Base-by-base conservation (phyloP, 1,140 invertebrate genomes). In the Argopecten irradians region DNA sequence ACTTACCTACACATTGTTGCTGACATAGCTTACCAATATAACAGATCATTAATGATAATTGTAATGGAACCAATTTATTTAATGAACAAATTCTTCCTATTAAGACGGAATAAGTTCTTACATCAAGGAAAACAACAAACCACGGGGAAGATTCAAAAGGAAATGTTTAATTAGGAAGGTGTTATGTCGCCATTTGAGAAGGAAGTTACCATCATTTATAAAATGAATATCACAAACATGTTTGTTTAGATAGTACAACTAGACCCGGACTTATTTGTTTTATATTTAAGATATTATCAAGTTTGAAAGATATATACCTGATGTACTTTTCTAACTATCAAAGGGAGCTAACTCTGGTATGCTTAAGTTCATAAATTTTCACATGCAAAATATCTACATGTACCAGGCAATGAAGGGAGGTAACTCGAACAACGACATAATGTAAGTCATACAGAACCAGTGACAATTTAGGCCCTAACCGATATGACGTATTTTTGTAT, bases 81-180 rank as follows among this genome's bases (percentile, higher is more conserved):
- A 71, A 71, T 71, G n/a, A n/a, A 71, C 7, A n/a, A 71, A 71
- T 71, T 71, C 55, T 71, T 71, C 55, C 55, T 71, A 71, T 71
- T 71, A 16, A 71, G 22, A 71, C 22, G 55, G 55, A 71, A 71
- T n/a, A 71, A 71, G 55, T 71, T 71, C 22, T 3, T 16, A 71
- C 55, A n/a, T 71, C 55, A 71, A 8, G 55, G 55, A 28, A 71
- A 71, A 71, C 0, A 71, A 71, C 1, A 71, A 71, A n/a, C 8
- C 55, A 71, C 28, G 55, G 55, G 22, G 55, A 71, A 28, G 55
- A 71, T 71, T 28, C 55, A 71, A 11, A 71, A 5, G 55, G 55
- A 71, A 71, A n/a, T 28, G 14, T 28, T 28, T 19, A 11, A 16
- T 19, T 19, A 19, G 13, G 8, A 0, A 0, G 28, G 36, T 71